phyloP scores from a whole-genome alignment of 2,888 invertebrate genomes.

The Clunio marinus region DNA sequence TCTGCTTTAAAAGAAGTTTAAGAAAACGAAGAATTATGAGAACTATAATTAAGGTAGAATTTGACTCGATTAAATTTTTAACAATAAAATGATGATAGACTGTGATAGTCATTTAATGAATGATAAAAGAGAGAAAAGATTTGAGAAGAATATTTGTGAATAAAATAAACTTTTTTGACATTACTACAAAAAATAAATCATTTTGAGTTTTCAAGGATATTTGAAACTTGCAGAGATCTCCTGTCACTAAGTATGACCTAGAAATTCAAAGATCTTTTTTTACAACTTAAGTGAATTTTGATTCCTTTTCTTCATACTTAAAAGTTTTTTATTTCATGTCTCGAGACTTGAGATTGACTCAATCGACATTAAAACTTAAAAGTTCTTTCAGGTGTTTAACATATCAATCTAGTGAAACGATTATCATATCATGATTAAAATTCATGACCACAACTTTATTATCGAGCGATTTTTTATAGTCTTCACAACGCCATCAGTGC shows the following conservation, averaged over 20 bases:
- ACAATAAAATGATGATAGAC: too few species aligned
- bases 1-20: not conserved
- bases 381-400: too few species aligned
- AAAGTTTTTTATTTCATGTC: not conserved
- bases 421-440: too few species aligned
- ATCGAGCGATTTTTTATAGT: too few species aligned
- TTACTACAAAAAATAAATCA: too few species aligned
- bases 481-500: not conserved
- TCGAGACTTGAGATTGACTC: not conserved
- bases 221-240: too few species aligned
- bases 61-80: not conserved
- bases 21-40: not conserved
- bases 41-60: not conserved
- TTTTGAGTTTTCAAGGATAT: too few species aligned
- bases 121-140: constrained; percentile 27
- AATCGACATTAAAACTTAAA: too few species aligned
- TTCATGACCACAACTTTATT: too few species aligned
- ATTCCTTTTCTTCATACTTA: not conserved
- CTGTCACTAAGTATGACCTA: too few species aligned
- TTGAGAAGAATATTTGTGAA: not conserved
- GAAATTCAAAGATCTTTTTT: too few species aligned
- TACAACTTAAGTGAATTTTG: constrained; percentile 3
- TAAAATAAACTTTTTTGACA: constrained; percentile 6
- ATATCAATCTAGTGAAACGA: too few species aligned
- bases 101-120: constrained; percentile 23